Evolutionary conservation across 2,113 vertebrate species (phyloP), one percentile per base, ranked within the genome.

Genomic region (Piprites chloris): DNA sequence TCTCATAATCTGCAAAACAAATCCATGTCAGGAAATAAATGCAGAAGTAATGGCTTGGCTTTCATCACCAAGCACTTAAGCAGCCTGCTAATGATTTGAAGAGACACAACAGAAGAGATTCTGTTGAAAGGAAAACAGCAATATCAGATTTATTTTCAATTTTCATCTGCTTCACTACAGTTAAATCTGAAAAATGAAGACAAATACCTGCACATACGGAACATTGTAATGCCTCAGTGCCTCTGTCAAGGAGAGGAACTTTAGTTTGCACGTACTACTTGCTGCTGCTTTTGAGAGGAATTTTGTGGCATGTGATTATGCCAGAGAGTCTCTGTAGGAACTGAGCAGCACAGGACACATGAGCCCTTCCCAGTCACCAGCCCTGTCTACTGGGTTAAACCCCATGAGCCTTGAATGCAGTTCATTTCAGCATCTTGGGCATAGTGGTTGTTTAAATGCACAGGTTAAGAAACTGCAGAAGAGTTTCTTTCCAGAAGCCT

Each of bases 311-410:
- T 19, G 26, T 32, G 50, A 6, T n/a, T 3, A 8, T 37, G 30
- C 52, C 22, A 9, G 53, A 33, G 78, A 33, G 13, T 49, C 24
- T 30, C 21, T 19, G 28, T 17, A 37, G 69, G 50, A 63, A 3
- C 55, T 1, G 3, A 3, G 27, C 7, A 39, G 56, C n/a, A 4
- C 26, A 20, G 80, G 58, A 9, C 44, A 26, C 33, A 24, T 0
- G 0, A 72, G 28, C 72, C 62, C 20, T 77, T 37, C 44, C 0
- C 4, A 32, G 49, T 33, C 47, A 21, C 47, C 19, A 33, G 62
- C 39, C 32, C 56, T 32, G 26, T 39, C 21, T 37, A 19, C 14
- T 39, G 47, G 19, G 41, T 28, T 41, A 26, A 44, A 19, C 10
- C 71, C 41, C 11, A 5, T 11, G 26, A 5, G 11, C 16, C 8